A percentile compares a stretch with the other conserved stretches of the same genome.
phyloP scores from a whole-genome alignment of 2,888 invertebrate genomes.

The Rhingia campestris region DNA sequence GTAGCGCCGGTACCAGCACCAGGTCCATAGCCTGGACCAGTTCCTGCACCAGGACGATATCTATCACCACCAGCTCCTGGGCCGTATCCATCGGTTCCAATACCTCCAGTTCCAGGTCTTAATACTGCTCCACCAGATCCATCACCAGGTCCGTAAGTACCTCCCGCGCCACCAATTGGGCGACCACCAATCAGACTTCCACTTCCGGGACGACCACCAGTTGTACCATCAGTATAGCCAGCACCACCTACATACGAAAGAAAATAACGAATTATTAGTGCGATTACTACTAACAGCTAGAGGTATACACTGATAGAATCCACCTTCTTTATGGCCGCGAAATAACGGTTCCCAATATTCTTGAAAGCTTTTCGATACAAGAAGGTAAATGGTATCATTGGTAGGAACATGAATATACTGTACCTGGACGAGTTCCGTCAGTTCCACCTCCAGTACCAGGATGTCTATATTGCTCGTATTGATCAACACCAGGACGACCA shows the following conservation, averaged over 20 bases:
- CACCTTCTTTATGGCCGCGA: slow-evolving; percentile 21
- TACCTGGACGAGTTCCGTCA: slow-evolving; percentile 45
- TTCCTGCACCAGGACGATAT: slow-evolving; percentile 35
- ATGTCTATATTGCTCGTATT: slow-evolving; percentile 47
- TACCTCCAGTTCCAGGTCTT: slow-evolving; percentile 25
- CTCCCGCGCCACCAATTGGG: slow-evolving; percentile 28
- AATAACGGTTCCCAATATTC: too few species aligned
- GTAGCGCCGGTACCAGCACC: background rate
- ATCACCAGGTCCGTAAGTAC: slow-evolving; percentile 25
- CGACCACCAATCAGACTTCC: slow-evolving; percentile 1
- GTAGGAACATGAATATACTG: slow-evolving; percentile 24
- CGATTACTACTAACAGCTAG: too few species aligned
- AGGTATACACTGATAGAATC: slow-evolving; percentile 22
- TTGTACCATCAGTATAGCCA: slow-evolving; percentile 6
- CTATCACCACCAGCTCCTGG: slow-evolving; percentile 40
- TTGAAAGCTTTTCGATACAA: too few species aligned
- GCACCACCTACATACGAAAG: slow-evolving; percentile 15
- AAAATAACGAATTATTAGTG: too few species aligned
- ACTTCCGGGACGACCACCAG: slow-evolving; percentile 27
- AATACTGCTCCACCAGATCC: slow-evolving; percentile 6
- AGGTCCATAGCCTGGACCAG: slow-evolving; percentile 37
- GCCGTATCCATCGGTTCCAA: slow-evolving; percentile 44
- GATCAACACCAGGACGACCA: slow-evolving; percentile 37
- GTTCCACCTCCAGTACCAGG: slow-evolving; percentile 29
- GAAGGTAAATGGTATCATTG: slow-evolving; percentile 30